These are phyloP conservation scores for Tenthredo distinguenda DNA, from an alignment of 2,888 invertebrate species.

Conservation along the genomic window DNA sequence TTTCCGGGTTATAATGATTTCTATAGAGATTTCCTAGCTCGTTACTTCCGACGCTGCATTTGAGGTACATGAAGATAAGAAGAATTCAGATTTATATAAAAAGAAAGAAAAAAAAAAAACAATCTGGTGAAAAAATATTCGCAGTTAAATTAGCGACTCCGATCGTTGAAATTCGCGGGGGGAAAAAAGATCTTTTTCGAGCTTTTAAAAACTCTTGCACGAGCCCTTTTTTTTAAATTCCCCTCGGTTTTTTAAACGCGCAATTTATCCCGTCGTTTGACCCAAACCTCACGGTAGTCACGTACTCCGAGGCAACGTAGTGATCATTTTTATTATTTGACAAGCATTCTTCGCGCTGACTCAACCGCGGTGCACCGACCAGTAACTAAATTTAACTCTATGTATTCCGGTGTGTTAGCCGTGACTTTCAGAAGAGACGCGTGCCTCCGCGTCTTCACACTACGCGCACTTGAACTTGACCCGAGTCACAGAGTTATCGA, in stretches of 20 bases:
- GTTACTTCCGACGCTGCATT: background rate
- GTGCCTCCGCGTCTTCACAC: background rate
- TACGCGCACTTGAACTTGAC: constrained; percentile 47
- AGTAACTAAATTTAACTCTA: constrained; percentile 47
- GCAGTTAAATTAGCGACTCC: background rate
- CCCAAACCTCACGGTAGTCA: background rate
- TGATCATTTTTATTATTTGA: constrained; percentile 49
- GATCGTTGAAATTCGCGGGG: too few species aligned
- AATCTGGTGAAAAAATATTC: background rate
- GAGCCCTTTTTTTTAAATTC: background rate
- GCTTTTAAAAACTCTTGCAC: background rate
- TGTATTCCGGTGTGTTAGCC: constrained; percentile 33
- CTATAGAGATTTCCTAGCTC: background rate
- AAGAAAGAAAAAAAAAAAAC: background rate
- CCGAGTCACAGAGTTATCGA: background rate
- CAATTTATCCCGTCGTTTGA: background rate
- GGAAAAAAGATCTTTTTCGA: background rate
- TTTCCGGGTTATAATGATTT: background rate
- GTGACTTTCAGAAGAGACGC: constrained; percentile 14
- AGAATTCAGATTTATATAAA: background rate
- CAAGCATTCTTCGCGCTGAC: constrained; percentile 50
- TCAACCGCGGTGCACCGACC: constrained; percentile 22
- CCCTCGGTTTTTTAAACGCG: background rate
- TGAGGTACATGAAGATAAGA: background rate
- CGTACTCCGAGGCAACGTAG: constrained; percentile 1